These are phyloP conservation scores for Drosophila pectinifera DNA, from an alignment of 1,140 invertebrate genomes.

Conservation along the genomic window DNA sequence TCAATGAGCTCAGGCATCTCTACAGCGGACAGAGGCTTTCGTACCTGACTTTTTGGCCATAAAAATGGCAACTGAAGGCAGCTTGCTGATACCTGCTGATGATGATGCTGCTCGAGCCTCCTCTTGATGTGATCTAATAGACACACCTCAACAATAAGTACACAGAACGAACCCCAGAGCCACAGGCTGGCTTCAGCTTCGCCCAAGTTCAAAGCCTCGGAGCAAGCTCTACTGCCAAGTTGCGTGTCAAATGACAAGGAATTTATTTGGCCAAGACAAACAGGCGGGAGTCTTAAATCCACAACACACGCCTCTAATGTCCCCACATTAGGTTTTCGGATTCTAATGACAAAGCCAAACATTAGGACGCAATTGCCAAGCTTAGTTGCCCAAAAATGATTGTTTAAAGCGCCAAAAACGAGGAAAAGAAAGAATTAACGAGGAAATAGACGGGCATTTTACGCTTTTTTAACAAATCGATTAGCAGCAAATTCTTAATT, in stretches of 20 bases:
- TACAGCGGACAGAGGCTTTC: neutral
- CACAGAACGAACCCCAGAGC: slow-evolving; percentile 11
- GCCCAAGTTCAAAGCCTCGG: slow-evolving; percentile 41
- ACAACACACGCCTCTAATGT: slow-evolving; percentile 60
- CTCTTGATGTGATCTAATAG: slow-evolving; percentile 30
- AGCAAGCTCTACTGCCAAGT: slow-evolving; percentile 10
- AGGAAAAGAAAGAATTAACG: no score
- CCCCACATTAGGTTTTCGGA: slow-evolving; percentile 31
- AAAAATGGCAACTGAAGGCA: neutral
- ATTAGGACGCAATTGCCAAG: slow-evolving; percentile 30
- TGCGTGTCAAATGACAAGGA: slow-evolving; percentile 31
- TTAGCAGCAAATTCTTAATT: slow-evolving; percentile 4
- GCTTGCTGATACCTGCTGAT: neutral
- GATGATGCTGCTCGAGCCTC: neutral
- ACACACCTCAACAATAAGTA: slow-evolving; percentile 41
- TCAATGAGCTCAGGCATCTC: neutral
- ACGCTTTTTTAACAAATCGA: slow-evolving; percentile 7
- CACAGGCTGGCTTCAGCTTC: neutral
- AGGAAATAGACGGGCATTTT: slow-evolving; percentile 16
- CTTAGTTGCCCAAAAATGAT: slow-evolving; percentile 8
- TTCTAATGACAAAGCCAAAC: slow-evolving; percentile 46
- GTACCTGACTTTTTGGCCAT: neutral
- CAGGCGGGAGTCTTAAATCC: slow-evolving; percentile 36
- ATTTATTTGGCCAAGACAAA: slow-evolving; percentile 33
- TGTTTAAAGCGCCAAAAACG: slow-evolving; percentile 1